Base-by-base conservation (phyloP, 1,140 invertebrate species). In the Leptinotarsa defecta region DNA sequence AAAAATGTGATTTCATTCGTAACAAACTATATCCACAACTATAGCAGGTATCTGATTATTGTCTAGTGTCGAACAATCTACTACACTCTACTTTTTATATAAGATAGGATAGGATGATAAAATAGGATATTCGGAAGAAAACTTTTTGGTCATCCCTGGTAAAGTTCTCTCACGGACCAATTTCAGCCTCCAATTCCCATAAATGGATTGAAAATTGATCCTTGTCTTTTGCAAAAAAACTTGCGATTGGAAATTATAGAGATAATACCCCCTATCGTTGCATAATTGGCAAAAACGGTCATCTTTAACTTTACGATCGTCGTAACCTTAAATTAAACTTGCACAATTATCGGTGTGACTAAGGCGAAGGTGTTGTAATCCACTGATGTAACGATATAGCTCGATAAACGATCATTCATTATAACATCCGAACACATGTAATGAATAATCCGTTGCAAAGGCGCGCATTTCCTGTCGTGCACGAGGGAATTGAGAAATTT, bases 341-440 rank as follows among this genome's bases (percentile, higher is more conserved):
- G 52, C 52, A 57, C 52, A 57, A 57, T 57, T 57, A 57, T 57
- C 17, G 52, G 52, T 57, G 52, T 57, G 52, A 57, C 52, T 57
- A 57, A 57, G 52, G 52, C 52, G 52, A 19, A 57, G 52, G 52
- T 57, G 52, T 57, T 57, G 52, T 57, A 57, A 57, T 57, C n/a
- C 52, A 57, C 17, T 57, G 52, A 57, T 57, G 52, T 57, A 57
- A 57, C 52, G 52, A 57, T 57, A 57, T 57, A 57, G 52, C 52
- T 19, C 52, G 52, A 57, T 57, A 57, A 57, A 57, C n/a, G 52
- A 57, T 57, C 52, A n/a, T 57, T n/a, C 52, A 57, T 57, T 57
- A 57, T 57, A 17, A n/a, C 52, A 57, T 57, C 52, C 52, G 52
- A 57, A 57, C 52, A 57, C n/a, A 57, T 57, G 52, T 57, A 57